Percentiles rank a stretch among this genome's conserved stretches.
phyloP scores from a whole-genome alignment of 2,888 invertebrate species.

The Zygogramma bicolorata region DNA sequence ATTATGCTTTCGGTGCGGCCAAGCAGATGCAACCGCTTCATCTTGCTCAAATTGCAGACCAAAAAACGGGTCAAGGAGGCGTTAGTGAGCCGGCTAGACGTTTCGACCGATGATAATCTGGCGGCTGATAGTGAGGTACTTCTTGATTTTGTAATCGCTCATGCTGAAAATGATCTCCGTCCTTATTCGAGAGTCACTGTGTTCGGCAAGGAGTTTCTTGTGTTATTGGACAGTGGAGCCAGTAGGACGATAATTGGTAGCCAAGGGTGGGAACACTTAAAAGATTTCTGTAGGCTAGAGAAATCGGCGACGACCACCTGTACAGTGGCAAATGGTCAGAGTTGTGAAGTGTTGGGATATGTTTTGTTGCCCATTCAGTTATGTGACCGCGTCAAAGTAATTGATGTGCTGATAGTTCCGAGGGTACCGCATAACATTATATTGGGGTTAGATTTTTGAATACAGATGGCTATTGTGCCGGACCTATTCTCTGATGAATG shows the following conservation, averaged over 20 bases:
- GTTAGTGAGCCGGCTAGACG: neutral
- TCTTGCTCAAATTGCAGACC: neutral
- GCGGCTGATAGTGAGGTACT: neutral
- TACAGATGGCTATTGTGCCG: slow-evolving; percentile 27
- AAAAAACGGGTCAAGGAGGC: neutral
- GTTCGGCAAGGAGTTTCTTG: slow-evolving; percentile 27
- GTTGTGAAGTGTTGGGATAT: slow-evolving; percentile 19
- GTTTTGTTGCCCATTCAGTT: slow-evolving; percentile 21
- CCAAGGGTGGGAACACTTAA: slow-evolving; percentile 15
- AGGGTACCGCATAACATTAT: slow-evolving; percentile 25
- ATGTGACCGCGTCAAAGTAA: slow-evolving; percentile 14
- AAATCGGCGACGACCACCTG: neutral
- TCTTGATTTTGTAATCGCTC: slow-evolving; percentile 4
- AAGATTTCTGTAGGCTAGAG: neutral
- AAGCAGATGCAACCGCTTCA: neutral
- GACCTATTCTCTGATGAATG: slow-evolving; percentile 23
- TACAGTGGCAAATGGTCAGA: neutral
- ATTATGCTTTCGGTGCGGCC: neutral
- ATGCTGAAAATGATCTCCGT: slow-evolving; percentile 27
- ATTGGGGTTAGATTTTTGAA: slow-evolving; percentile 33
- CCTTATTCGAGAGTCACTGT: slow-evolving; percentile 31
- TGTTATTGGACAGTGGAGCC: slow-evolving; percentile 34
- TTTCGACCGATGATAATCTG: neutral
- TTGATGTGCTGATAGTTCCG: slow-evolving; percentile 29
- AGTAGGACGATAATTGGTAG: slow-evolving; percentile 31